phyloP scores from a whole-genome alignment of 2,888 invertebrate species.

The Lasius platythorax region DNA sequence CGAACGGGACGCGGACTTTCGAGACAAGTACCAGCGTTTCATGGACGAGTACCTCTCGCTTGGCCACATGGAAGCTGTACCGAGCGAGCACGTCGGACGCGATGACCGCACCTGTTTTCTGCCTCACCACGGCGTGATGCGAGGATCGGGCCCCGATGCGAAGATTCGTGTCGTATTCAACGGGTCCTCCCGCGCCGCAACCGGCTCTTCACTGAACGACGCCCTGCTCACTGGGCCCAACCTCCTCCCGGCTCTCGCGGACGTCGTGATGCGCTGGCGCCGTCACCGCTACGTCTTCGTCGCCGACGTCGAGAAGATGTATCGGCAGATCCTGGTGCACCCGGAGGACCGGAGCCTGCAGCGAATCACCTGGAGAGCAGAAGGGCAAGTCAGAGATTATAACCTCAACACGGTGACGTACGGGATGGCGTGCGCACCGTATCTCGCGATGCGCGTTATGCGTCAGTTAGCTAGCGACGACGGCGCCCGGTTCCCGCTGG shows the following conservation, averaged over 20 bases:
- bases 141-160: background rate
- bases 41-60: background rate
- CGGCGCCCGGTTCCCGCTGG: no score
- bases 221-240: no score
- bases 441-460: no score
- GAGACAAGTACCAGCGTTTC: background rate
- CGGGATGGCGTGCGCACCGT: no score
- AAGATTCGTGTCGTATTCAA: background rate
- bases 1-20: background rate
- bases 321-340: background rate
- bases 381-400: no score
- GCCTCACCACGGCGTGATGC: background rate
- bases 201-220: background rate
- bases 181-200: background rate
- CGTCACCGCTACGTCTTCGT: background rate
- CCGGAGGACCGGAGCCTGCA: background rate
- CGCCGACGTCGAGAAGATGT: background rate
- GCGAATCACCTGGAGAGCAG: no score
- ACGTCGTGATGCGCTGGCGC: background rate
- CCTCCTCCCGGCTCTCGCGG: no score
- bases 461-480: no score
- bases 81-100: no score
- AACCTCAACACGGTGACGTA: no score
- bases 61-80: no score
- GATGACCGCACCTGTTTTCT: background rate